phyloP scores from a whole-genome alignment of 2,113 vertebrate genomes.

The Pseudonaja textilis region DNA sequence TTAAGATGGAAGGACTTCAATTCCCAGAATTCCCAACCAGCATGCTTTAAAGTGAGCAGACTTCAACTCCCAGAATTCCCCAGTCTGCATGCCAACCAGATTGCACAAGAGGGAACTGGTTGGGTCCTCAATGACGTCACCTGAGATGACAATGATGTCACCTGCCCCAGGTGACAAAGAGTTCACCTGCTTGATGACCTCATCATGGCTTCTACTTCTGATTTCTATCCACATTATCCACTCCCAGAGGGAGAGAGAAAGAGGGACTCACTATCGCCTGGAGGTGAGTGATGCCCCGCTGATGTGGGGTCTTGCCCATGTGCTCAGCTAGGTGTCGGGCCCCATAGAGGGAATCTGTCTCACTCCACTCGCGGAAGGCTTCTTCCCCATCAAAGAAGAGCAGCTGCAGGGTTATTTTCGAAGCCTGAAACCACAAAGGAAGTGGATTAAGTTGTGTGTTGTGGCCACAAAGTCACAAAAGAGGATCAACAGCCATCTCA shows the following conservation, averaged over 20 bases:
- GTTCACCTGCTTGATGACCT: background rate
- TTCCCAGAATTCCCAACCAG: no score
- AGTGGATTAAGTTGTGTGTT: background rate
- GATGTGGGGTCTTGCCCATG: slow-evolving; percentile 76
- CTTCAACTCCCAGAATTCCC: no score
- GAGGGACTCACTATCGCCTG: slow-evolving; percentile 78
- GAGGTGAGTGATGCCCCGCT: slow-evolving; percentile 67
- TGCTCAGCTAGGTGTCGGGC: slow-evolving; percentile 83
- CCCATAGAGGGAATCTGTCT: slow-evolving; percentile 86
- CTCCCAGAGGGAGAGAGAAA: background rate
- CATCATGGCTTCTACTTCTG: background rate
- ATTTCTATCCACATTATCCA: background rate
- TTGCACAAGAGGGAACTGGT: background rate
- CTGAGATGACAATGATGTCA: background rate
- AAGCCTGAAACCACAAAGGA: slow-evolving; percentile 28
- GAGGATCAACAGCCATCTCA: background rate
- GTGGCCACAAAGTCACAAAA: no score
- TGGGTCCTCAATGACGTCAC: background rate
- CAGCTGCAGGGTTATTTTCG: slow-evolving; percentile 77
- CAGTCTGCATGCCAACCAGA: no score
- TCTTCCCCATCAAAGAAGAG: slow-evolving; percentile 89
- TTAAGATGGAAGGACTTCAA: background rate
- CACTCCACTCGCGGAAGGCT: slow-evolving; percentile 83
- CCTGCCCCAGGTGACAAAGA: background rate
- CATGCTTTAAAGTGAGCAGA: no score